Evolutionary conservation across 2,797 vertebrate genomes (phyloP).

Genomic region (Poeciliopsis turneri): DNA sequence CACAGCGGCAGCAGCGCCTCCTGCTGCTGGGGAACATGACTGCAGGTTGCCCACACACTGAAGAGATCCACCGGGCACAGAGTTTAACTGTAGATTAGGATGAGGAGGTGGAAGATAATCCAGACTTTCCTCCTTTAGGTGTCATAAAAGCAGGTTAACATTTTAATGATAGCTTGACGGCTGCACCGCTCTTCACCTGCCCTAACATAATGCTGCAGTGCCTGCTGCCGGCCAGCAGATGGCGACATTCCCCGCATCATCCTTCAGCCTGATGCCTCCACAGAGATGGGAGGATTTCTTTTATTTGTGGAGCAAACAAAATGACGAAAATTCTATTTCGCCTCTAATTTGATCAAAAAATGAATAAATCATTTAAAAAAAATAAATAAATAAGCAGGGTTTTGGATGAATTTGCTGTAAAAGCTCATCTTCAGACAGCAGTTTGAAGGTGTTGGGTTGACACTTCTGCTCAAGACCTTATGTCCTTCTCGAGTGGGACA

Average conservation of each 20-base stretch:
- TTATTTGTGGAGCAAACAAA: slow-evolving; percentile 61
- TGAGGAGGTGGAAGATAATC: not conserved
- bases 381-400: not conserved
- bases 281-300: slow-evolving; percentile 48
- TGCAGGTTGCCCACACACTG: no score
- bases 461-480: not conserved
- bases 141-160: not conserved
- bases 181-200: slow-evolving; percentile 4
- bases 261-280: slow-evolving; percentile 8
- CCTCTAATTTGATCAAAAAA: not conserved
- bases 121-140: no score
- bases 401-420: no score
- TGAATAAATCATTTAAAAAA: no score
- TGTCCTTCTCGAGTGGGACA: slow-evolving; percentile 37
- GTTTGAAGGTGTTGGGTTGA: not conserved
- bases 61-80: not conserved
- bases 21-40: no score
- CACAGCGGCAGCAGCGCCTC: no score
- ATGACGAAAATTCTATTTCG: slow-evolving; percentile 25
- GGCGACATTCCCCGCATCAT: slow-evolving; percentile 66
- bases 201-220: slow-evolving; percentile 56
- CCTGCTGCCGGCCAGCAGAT: slow-evolving; percentile 55
- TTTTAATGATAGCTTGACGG: not conserved
- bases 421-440: rapidly evolving
- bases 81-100: not conserved